Conservation (phyloP, 1,140 invertebrate genomes). For the Drosophila punjabiensis region DNA sequence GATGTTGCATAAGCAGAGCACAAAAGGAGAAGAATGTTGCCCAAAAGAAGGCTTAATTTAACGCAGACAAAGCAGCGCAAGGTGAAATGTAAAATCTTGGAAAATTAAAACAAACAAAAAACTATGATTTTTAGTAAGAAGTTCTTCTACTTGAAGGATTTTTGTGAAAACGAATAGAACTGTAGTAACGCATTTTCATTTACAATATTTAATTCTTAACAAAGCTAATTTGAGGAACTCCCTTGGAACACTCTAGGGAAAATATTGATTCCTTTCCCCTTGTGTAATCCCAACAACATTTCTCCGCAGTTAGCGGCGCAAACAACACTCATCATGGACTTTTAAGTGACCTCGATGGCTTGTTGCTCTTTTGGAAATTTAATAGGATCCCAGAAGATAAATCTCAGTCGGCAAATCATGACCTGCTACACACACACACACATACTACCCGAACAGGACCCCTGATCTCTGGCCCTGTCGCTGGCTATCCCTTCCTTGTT, state of each 20-base stretch:
- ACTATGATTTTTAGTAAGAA: not conserved
- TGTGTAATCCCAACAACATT: constrained; percentile 11
- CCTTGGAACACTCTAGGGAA: too few relatives aligned
- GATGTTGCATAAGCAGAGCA: constrained; percentile 25
- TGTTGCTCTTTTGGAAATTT: constrained; percentile 43
- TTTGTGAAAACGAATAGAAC: not conserved
- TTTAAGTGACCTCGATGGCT: constrained; percentile 52
- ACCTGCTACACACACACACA: constrained; percentile 25
- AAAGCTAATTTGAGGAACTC: not conserved
- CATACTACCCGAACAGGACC: not conserved
- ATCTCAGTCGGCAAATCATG: constrained; percentile 57
- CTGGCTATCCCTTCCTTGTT: constrained; percentile 39
- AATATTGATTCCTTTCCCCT: not conserved
- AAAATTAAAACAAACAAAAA: not conserved
- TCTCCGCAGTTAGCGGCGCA: not conserved
- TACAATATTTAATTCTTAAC: not conserved
- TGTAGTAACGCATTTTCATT: not conserved
- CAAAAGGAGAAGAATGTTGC: constrained; percentile 18
- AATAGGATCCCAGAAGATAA: constrained; percentile 60
- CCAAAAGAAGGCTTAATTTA: constrained; percentile 24
- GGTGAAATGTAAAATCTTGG: not conserved
- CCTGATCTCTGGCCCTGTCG: constrained; percentile 24
- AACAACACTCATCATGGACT: constrained; percentile 43
- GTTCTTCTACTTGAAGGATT: too few relatives aligned
- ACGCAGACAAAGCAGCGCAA: not conserved